Evolutionary conservation across 2,888 invertebrate genomes (phyloP), one percentile per base, ranked within the genome.

Genomic region (Pedicia rivosa): DNA sequence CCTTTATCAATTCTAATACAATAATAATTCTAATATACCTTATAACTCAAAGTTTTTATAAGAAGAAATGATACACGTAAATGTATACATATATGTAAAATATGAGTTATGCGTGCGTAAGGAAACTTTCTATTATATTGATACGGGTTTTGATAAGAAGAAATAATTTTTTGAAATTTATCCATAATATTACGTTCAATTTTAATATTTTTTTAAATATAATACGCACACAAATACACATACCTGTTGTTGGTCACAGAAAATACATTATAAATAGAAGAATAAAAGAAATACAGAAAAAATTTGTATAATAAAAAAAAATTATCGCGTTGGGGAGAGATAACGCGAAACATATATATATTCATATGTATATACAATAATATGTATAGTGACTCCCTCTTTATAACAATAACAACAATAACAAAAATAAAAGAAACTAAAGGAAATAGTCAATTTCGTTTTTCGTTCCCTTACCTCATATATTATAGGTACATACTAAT

Each of bases 371-470:
- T 5, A 24, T 24, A 5, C 8, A 24, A 24, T 5, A 24, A 24
- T 3, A 20, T 20, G n/a, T 10, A 24, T 10, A 24, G 8, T 5
- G 8, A 24, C 8, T n/a, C 32, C 32, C 20, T 32, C 14, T 32
- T 5, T 22, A 30, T 30, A 17, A 30, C 30, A 17, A 17, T 30
- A 15, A 13, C 19, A 24, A 14, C 8, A 24, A 24, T n/a, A 24
- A 5, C 8, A 24, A 24, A 24, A 24, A 24, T 10, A 24, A 24
- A 10, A 7, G 4, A 24, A 20, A 20, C 8, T 8, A 35, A 32
- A 42, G 42, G 42, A 42, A 42, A 42, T 38, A 38, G 35, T 38
- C 37, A 42, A 42, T 42, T 42, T 41, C 33, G 36, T 36, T 41
- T 10, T n/a, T 36, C 38, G 35, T 41, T 41, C 38, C 36, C 38